Conservation (phyloP, 2,797 vertebrate species). For the Pteronotus mesoamericanus region DNA sequence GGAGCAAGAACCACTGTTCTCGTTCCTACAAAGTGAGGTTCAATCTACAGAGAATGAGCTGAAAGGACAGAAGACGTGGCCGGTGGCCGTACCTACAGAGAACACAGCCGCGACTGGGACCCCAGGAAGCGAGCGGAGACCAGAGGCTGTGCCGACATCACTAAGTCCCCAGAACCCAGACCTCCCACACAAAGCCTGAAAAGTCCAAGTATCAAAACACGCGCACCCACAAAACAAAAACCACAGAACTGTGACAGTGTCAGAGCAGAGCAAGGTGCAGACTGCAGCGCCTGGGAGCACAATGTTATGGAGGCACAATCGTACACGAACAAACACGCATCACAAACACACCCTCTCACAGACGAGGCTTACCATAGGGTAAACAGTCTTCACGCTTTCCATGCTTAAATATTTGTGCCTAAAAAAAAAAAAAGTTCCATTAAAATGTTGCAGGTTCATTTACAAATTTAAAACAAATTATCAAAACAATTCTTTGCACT, state of each 20-base stretch:
- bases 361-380: constrained; percentile 88
- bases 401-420: constrained; percentile 98
- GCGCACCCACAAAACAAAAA: too few relatives aligned
- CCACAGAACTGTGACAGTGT: neutral
- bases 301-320: neutral
- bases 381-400: constrained; percentile 95
- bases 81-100: neutral
- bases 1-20: neutral
- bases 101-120: rapidly evolving
- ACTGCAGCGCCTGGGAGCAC: neutral
- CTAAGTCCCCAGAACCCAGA: neutral
- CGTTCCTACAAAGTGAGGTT: neutral
- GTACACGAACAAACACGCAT: neutral
- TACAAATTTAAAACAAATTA: constrained; percentile 2
- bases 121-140: neutral
- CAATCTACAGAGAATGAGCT: neutral
- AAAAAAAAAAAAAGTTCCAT: constrained; percentile 49
- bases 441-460: constrained; percentile 21
- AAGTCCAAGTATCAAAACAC: neutral
- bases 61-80: neutral
- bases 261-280: neutral
- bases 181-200: neutral
- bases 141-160: neutral
- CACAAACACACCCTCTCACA: neutral
- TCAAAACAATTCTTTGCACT: neutral